Conservation (phyloP, 2,888 invertebrate species). For the Troides oblongomaculatus region DNA sequence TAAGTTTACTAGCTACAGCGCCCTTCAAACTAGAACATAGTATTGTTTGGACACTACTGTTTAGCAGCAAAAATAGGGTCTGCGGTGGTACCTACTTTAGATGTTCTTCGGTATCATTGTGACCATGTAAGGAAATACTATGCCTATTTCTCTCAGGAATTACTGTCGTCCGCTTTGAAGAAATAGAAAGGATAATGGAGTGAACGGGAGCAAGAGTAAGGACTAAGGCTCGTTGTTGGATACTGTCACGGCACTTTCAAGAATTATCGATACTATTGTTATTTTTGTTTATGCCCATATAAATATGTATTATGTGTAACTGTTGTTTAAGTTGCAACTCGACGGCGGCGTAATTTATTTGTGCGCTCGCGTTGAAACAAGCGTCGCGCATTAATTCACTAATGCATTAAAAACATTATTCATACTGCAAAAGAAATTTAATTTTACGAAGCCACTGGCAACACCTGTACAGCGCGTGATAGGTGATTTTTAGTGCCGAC, state of each 20-base stretch:
- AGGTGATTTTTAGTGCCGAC: constrained; percentile 1
- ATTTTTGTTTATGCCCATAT: constrained; percentile 3
- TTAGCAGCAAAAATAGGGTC: too few species aligned
- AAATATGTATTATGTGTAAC: background rate
- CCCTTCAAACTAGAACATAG: too few species aligned
- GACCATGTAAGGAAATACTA: too few species aligned
- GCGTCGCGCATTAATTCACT: constrained; percentile 13
- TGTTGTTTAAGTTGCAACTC: constrained; percentile 7
- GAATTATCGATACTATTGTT: background rate
- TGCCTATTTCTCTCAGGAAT: too few species aligned
- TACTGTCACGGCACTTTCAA: background rate
- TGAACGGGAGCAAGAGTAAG: too few species aligned
- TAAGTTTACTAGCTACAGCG: too few species aligned
- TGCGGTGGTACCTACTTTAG: background rate
- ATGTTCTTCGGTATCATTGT: too few species aligned
- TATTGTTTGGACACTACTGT: too few species aligned
- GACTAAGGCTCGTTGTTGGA: too few species aligned
- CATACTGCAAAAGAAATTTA: constrained; percentile 2
- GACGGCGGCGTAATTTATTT: constrained; percentile 3
- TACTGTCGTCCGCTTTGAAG: too few species aligned
- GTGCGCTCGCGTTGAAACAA: constrained; percentile 12
- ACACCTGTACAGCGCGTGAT: constrained; percentile 7
- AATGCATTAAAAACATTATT: constrained; percentile 27
- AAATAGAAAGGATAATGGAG: too few species aligned
- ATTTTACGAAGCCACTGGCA: constrained; percentile 1